Evolutionary conservation across 2,113 vertebrate species (phyloP).

Genomic region (Mugil cephalus): DNA sequence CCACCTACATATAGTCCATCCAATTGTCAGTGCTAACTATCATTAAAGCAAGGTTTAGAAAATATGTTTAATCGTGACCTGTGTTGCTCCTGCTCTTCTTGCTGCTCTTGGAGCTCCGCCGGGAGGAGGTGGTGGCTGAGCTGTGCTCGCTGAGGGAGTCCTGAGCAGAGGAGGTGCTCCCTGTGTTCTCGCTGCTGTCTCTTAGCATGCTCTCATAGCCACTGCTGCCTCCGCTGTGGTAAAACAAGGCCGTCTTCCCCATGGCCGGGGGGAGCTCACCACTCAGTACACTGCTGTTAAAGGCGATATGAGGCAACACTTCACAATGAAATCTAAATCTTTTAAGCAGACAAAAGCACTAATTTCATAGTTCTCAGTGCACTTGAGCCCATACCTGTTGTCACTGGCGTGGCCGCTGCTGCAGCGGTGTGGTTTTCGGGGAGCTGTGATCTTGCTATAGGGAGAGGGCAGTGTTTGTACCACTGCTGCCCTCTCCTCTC

Average conservation of each 20-base stretch:
- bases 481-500: constrained; percentile 85
- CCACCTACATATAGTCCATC: too few relatives aligned
- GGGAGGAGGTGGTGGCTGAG: constrained; percentile 90
- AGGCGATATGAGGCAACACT: constrained; percentile 1
- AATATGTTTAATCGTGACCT: constrained; percentile 77
- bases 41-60: neutral
- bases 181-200: constrained; percentile 98
- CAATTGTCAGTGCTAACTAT: neutral
- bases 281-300: constrained; percentile 94
- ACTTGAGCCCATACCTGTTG: constrained; percentile 78
- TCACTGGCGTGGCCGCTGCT: constrained; percentile 98
- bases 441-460: constrained; percentile 98
- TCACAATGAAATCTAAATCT: neutral
- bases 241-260: constrained; percentile 97
- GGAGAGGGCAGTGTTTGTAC: constrained; percentile 92
- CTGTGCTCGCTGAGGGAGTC: constrained; percentile 98
- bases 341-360: neutral
- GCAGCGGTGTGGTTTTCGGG: constrained; percentile 93
- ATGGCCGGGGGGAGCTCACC: constrained; percentile 97
- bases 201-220: constrained; percentile 98
- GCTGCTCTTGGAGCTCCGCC: constrained; percentile 92
- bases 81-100: constrained; percentile 92
- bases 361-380: neutral
- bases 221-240: constrained; percentile 97
- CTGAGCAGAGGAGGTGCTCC: constrained; percentile 94